Evolutionary conservation across 2,113 vertebrate genomes (phyloP).

Genomic region (Oryctolagus cuniculus): mOryCun1.1 NC_091434.1:22100001-22100500

Average conservation of each 20-base stretch:
- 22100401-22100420: neutral
- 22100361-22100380: neutral
- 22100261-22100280: neutral
- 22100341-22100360: neutral
- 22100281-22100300: neutral
- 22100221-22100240: neutral
- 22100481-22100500: neutral
- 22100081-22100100: neutral
- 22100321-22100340: neutral
- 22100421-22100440: neutral
- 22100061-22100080: neutral
- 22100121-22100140: neutral
- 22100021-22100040: neutral
- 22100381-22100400: neutral
- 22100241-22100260: slow-evolving; percentile 9
- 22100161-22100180: too few species aligned
- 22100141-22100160: neutral
- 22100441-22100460: neutral
- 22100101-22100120: neutral
- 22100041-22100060: neutral
- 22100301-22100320: slow-evolving; percentile 24
- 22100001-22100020: neutral
- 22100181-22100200: neutral
- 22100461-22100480: neutral
- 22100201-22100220: neutral